A percentile compares a stretch with the other conserved stretches of the same genome.
These are phyloP conservation scores for Lophotriccus pileatus DNA, from an alignment of 2,797 vertebrate species.

Conservation along the genomic window DNA sequence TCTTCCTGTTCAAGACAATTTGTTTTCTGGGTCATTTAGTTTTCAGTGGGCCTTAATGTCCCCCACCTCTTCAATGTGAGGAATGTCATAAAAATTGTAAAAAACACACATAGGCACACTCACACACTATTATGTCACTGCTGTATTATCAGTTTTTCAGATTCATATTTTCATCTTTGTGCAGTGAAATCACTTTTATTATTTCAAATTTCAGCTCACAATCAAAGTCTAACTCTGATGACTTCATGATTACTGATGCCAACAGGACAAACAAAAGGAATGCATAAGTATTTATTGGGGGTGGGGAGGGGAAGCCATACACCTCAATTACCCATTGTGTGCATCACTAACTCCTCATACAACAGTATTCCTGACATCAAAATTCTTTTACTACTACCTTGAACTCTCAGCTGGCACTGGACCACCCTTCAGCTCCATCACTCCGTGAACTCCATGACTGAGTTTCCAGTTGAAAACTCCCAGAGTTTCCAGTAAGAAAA, in stretches of 20 bases:
- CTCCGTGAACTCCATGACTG: too few relatives aligned
- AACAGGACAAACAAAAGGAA: background rate
- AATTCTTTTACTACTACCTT: background rate
- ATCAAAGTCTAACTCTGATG: background rate
- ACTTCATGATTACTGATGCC: background rate
- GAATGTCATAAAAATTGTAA: background rate
- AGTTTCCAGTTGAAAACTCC: too few relatives aligned
- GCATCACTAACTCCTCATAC: background rate
- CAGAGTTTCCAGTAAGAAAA: background rate
- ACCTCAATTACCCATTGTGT: background rate
- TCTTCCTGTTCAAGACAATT: background rate
- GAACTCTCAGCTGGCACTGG: background rate
- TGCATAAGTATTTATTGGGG: background rate
- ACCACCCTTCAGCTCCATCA: background rate
- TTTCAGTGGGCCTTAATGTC: background rate
- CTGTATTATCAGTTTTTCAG: background rate
- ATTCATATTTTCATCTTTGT: background rate
- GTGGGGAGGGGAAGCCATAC: background rate
- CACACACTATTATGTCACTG: background rate
- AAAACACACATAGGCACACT: background rate
- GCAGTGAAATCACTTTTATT: background rate
- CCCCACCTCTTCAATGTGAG: background rate
- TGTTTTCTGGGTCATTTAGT: slow-evolving; percentile 13
- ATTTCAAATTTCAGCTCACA: background rate
- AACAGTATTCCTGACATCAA: background rate